phyloP scores from a whole-genome alignment of 2,888 invertebrate genomes.

The Ryuthela nishihirai region DNA sequence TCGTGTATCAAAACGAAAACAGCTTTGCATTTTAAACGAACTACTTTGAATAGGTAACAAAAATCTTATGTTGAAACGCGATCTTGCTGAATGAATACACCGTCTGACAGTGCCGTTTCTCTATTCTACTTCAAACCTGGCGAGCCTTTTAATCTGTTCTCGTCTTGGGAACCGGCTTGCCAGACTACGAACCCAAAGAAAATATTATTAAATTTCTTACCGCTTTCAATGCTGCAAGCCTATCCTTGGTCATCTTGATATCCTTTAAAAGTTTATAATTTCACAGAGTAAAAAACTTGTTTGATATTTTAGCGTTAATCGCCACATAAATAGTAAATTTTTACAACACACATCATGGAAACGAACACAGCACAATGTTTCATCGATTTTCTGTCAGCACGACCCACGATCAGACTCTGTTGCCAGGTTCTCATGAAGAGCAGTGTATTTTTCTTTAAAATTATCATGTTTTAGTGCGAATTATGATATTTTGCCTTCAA shows the following conservation, averaged over 20 bases:
- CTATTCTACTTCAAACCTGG: too few species aligned
- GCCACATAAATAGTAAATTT: constrained; percentile 32
- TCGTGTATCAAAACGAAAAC: too few species aligned
- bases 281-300: constrained; percentile 21
- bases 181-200: constrained; percentile 10
- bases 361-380: constrained; percentile 37
- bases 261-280: constrained; percentile 29
- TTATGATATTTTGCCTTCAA: too few species aligned
- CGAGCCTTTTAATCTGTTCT: constrained; percentile 32
- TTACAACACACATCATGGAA: constrained; percentile 35
- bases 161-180: constrained; percentile 27
- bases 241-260: constrained; percentile 43
- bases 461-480: too few species aligned
- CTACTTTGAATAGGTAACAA: too few species aligned
- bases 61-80: too few species aligned
- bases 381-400: constrained; percentile 39
- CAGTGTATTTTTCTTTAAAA: too few species aligned
- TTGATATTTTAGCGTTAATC: constrained; percentile 18
- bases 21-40: too few species aligned
- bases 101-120: too few species aligned
- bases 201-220: constrained; percentile 30
- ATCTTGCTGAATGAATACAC: too few species aligned
- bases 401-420: too few species aligned
- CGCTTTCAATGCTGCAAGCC: constrained; percentile 44
- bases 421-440: too few species aligned